Evolutionary conservation across 2,888 invertebrate genomes (phyloP), one percentile per base, ranked within the genome.

Genomic region (Zhuqinia jingwanae): DNA sequence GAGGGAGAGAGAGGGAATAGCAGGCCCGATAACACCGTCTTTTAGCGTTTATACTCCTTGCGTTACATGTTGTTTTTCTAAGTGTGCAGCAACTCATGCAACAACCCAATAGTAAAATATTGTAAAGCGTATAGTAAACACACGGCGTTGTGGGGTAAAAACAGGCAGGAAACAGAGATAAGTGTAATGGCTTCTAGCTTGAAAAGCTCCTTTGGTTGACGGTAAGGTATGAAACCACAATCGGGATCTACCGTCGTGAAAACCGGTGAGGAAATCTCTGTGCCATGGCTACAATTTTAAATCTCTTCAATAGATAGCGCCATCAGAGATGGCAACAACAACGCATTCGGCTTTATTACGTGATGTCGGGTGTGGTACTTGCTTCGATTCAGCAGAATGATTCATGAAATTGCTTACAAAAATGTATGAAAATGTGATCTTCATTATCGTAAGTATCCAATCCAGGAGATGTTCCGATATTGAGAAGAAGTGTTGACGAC

Each of bases 211-310:
- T 78, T 63, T 58, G 76, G 60, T 60, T 60, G 81, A 50, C 20
- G 70, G 42, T 80, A 68, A 45, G 36, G 68, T 58, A 82, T 82
- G 47, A 82, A 75, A 75, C 63, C 45, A 36, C 75, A 82, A 82
- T 82, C 83, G 83, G 83, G 56, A 77, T 77, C 83, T 83, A 77
- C 65, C 83, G 83, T 60, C 58, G 68, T 70, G 70, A 58, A 70
- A 53, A 25, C 70, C 70, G 81, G 81, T 81, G 81, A 73, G 81
- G 58, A 81, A 58, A 80, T 80, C 68, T 58, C 22, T 36, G 25
- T 58, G 56, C 45, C 36, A 17, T 56, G 45, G 76, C 68, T 56
- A 22, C 50, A 83, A 76, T 76, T 83, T 77, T 3, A 17, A 27
- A 10, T 47, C 50, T 75, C 27, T 76, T 36, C 83, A 65, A 65